Evolutionary conservation across 2,113 vertebrate genomes (phyloP), one percentile per base, ranked within the genome.

Genomic region (Microcebus griseorufus): DNA sequence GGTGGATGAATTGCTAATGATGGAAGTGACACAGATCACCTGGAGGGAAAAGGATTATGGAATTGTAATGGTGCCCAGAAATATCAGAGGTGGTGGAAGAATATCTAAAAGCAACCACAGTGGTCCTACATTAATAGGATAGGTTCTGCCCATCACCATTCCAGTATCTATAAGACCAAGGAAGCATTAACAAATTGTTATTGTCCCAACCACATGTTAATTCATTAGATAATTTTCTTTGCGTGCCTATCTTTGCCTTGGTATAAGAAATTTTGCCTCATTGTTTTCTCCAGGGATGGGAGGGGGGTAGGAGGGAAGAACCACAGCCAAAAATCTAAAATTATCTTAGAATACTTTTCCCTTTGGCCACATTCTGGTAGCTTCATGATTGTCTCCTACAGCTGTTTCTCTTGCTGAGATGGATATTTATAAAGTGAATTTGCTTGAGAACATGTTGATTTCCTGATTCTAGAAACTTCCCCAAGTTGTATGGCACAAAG

Each of bases 381-480:
- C 48, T 78, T 96, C 73, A 82, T 53, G 39, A n/a, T 73, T 86
- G 91, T 87, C 37, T 82, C 20, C 45, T 73, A 8, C 37, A 67
- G 42, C 39, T 83, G 45, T 84, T 95, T 94, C 42, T 93, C 69
- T 83, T 65, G 73, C 53, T 29, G 69, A 93, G 62, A 89, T 73
- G 39, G 58, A 69, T 75, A 69, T 87, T 87, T 94, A 48, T 72
- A 70, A 95, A 86, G 16, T 60, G 6, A 72, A 64, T 92, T 83
- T 95, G 23, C n/a, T 72, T 64, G 69, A 72, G 76, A 85, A 90
- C 45, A 55, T 96, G 85, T 82, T 85, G 27, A 37, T 81, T 90
- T 96, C 62, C 62, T 79, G 48, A 60, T 73, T 45, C 67, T 88
- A 82, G 55, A 70, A 81, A 64, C 60, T 82, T 94, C 79, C 25